A percentile compares a stretch with the other conserved stretches of the same genome.
Conservation (phyloP, 2,113 vertebrate species). For the Eonycteris spelaea region DNA sequence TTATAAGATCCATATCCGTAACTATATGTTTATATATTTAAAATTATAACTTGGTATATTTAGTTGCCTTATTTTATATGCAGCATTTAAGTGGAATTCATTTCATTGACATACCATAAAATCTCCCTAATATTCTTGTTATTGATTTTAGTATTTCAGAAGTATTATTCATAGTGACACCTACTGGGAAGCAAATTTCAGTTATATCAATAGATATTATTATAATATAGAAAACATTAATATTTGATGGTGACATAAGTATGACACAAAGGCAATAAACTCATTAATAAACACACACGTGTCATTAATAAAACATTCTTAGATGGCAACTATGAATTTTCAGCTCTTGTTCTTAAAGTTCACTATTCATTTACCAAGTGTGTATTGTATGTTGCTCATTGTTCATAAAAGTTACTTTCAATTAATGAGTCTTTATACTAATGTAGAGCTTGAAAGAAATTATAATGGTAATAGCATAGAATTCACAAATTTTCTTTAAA, state of each 20-base stretch:
- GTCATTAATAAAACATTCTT: slow-evolving; percentile 82
- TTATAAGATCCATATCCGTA: slow-evolving; percentile 31
- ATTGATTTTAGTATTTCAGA: slow-evolving; percentile 85
- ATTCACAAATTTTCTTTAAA: slow-evolving; percentile 74
- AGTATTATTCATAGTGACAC: slow-evolving; percentile 85
- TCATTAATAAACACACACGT: slow-evolving; percentile 81
- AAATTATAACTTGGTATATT: slow-evolving; percentile 76
- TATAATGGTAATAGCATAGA: slow-evolving; percentile 29
- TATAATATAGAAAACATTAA: slow-evolving; percentile 85
- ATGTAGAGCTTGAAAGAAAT: slow-evolving; percentile 20
- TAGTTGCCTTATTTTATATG: slow-evolving; percentile 78
- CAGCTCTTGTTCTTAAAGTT: slow-evolving; percentile 65
- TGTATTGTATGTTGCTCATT: slow-evolving; percentile 48
- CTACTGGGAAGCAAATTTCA: slow-evolving; percentile 84
- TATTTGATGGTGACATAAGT: slow-evolving; percentile 83
- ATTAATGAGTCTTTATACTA: slow-evolving; percentile 46
- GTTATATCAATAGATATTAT: slow-evolving; percentile 86
- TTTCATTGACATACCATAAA: slow-evolving; percentile 83
- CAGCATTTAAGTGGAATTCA: slow-evolving; percentile 81
- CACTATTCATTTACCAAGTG: slow-evolving; percentile 48
- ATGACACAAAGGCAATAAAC: slow-evolving; percentile 83
- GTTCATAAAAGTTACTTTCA: slow-evolving; percentile 62
- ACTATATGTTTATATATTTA: slow-evolving; percentile 73
- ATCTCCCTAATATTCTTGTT: slow-evolving; percentile 84
- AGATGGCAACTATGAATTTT: slow-evolving; percentile 77